Evolutionary conservation across 2,888 invertebrate genomes (phyloP).

Genomic region (Aleiodes alternator): DNA sequence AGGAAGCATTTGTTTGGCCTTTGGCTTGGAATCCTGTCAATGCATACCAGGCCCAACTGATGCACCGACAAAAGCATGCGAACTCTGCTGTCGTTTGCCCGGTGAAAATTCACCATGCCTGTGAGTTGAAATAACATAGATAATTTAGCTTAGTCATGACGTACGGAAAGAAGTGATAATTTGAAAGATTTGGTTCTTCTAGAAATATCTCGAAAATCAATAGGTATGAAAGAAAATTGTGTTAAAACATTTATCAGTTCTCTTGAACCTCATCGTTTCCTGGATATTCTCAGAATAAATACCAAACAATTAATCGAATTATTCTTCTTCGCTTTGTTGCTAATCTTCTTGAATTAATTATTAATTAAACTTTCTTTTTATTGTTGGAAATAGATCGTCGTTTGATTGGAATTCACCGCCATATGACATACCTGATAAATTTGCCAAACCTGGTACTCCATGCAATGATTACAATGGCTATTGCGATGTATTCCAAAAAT

Average conservation of each 20-base stretch:
- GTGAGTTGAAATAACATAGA: constrained; percentile 69
- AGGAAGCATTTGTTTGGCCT: constrained; percentile 97
- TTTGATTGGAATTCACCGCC: constrained; percentile 93
- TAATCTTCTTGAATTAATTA: too few relatives aligned
- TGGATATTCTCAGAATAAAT: too few relatives aligned
- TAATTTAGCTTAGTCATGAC: too few relatives aligned
- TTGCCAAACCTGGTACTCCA: constrained; percentile 94
- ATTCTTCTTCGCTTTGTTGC: too few relatives aligned
- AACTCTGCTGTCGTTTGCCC: constrained; percentile 92
- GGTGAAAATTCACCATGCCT: constrained; percentile 89
- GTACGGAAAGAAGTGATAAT: too few relatives aligned
- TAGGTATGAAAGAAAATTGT: too few relatives aligned
- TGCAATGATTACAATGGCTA: constrained; percentile 95
- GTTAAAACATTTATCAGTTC: too few relatives aligned
- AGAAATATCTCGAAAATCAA: too few relatives aligned
- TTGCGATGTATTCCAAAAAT: constrained; percentile 85
- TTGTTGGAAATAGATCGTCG: constrained; percentile 80
- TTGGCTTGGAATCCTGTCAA: constrained; percentile 97
- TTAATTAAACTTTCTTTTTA: constrained; percentile 25
- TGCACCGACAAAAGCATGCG: constrained; percentile 90
- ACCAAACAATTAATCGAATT: too few relatives aligned
- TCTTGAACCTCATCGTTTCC: too few relatives aligned
- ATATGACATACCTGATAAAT: constrained; percentile 94
- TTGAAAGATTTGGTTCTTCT: too few relatives aligned
- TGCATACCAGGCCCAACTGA: constrained; percentile 89